Conservation (phyloP, 1,140 invertebrate species). For the Cryptotermes secundus region DNA sequence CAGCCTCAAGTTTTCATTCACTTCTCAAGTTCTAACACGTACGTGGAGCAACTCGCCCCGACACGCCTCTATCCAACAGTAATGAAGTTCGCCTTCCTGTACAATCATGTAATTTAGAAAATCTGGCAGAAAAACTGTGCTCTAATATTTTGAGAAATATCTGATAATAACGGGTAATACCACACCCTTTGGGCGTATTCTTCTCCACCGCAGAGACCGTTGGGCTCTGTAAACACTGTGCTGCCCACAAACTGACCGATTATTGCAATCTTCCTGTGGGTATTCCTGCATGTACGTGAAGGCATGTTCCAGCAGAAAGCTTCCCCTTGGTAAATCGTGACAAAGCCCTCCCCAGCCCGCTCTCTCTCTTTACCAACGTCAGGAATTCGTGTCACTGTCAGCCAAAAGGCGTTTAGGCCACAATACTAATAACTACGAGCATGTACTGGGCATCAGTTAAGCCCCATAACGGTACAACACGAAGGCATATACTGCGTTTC, state of each 20-base stretch:
- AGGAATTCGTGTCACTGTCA: background rate
- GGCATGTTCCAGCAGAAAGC: background rate
- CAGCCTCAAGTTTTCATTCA: too few relatives aligned
- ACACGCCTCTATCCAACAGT: background rate
- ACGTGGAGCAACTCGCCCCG: too few relatives aligned
- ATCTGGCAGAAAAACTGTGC: background rate
- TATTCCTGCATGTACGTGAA: background rate
- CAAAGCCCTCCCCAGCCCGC: background rate
- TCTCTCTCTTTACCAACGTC: background rate
- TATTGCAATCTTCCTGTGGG: background rate
- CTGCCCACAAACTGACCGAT: background rate
- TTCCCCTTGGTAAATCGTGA: background rate
- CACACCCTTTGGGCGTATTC: background rate
- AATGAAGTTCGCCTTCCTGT: background rate
- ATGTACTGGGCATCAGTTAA: background rate
- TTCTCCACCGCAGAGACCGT: background rate
- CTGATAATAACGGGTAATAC: background rate
- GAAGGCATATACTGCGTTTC: too few relatives aligned
- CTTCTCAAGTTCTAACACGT: too few relatives aligned
- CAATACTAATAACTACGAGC: background rate
- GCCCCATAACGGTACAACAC: too few relatives aligned
- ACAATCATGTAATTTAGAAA: background rate
- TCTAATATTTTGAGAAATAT: background rate
- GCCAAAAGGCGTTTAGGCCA: background rate
- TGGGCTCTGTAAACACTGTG: background rate